Base-by-base conservation (phyloP, 64 coral and sea anemone species). In the Stichodactyla helianthus region DNA sequence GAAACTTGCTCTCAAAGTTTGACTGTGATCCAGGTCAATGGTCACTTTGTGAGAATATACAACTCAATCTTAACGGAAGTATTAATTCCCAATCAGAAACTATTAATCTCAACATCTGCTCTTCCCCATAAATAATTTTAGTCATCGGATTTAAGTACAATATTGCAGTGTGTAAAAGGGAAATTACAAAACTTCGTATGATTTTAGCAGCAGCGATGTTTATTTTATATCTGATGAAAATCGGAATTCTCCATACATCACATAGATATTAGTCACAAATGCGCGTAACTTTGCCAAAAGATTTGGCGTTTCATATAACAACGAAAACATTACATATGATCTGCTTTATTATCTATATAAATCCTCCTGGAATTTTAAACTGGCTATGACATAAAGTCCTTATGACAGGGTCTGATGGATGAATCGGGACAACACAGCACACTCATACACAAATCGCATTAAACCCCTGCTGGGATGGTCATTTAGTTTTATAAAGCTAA, bases 201-300 rank as follows among this genome's bases (percentile, higher is more conserved):
- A 4, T 74, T 74, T 74, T 27, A 5, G 25, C 2, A 74, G 22
- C 0, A 11, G 7, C 12, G 8, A 74, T 28, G 9, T 9, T 74
- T 0, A 23, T 74, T 14, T 27, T 74, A 31, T 4, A 35, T 0
- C 1, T 31, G 68, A 74, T 35, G 25, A 74, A 74, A 74, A 10
- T 26, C 0, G 25, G 23, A 14, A 74, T 74, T 74, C 68, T 74
- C 25, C 4, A 26, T 11, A 74, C 68, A 15, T 10, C 7, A 74
- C 10, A 27, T 31, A 23, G 25, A 81, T 81, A 81, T 81, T 20
- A 81, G 51, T 54, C 51, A 19, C 31, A 79, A 79, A 79, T 79
- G 50, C 78, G 78, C 5, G 50, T 81, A n/a, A 6, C 78, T 81
- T 81, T 81, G 78, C 78, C 78, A 81, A 81, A 81, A 81, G 78